A percentile compares a stretch with the other conserved stretches of the same genome.
These are phyloP conservation scores for Thalassophryne amazonica DNA, from an alignment of 2,797 vertebrate genomes.

Conservation along the genomic window DNA sequence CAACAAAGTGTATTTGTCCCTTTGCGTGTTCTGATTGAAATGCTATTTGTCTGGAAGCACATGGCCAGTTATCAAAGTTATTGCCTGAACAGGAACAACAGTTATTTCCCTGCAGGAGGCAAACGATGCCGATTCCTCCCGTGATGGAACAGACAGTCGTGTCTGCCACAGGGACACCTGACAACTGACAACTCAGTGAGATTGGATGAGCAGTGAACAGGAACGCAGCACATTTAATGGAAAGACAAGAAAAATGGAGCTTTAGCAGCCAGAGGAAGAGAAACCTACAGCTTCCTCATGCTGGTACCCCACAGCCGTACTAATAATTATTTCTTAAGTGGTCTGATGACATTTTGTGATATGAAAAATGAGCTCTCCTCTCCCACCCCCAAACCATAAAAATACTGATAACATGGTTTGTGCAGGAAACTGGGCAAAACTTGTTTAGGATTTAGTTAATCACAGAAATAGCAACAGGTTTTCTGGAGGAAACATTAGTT, in stretches of 20 bases:
- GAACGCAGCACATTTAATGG: slow-evolving; percentile 7
- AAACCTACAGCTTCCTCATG: too few relatives aligned
- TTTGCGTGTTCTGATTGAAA: slow-evolving; percentile 6
- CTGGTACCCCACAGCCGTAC: too few relatives aligned
- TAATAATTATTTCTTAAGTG: too few relatives aligned
- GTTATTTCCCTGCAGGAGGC: slow-evolving; percentile 22
- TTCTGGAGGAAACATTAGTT: too few relatives aligned
- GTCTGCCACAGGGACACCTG: slow-evolving; percentile 1
- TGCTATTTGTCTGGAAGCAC: neutral
- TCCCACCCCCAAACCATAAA: too few relatives aligned
- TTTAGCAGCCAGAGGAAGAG: slow-evolving; percentile 18
- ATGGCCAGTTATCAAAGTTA: slow-evolving; percentile 11
- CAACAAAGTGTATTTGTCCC: neutral
- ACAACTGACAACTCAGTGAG: slow-evolving; percentile 6
- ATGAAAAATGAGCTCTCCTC: too few relatives aligned
- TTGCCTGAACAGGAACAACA: slow-evolving; percentile 12
- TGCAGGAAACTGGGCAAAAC: too few relatives aligned
- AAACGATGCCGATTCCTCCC: neutral
- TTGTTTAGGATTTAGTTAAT: too few relatives aligned
- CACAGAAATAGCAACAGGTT: too few relatives aligned
- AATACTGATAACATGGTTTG: too few relatives aligned
- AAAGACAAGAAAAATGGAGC: slow-evolving; percentile 6
- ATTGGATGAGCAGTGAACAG: neutral
- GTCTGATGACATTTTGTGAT: too few relatives aligned
- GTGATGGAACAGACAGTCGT: slow-evolving; percentile 14